Conservation (phyloP, 2,113 vertebrate species). For the Barbus barbus region DNA sequence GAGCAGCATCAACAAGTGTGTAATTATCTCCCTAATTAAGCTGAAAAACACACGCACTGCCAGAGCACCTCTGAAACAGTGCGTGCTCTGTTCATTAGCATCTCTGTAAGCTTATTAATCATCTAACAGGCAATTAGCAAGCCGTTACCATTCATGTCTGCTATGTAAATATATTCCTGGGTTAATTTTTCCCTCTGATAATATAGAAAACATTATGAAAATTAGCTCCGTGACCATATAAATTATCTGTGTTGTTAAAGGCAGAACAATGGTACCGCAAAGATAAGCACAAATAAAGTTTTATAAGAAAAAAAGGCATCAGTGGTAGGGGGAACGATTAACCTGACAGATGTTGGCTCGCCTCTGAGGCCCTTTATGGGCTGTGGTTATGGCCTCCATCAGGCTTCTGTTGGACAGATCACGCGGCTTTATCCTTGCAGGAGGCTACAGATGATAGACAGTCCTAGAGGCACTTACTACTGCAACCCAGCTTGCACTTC, state of each 20-base stretch:
- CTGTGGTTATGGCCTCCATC: conserved; percentile 67
- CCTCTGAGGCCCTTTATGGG: conserved; percentile 73
- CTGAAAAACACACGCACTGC: conserved; percentile 89
- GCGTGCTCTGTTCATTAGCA: conserved; percentile 96
- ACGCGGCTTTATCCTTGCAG: conserved; percentile 41
- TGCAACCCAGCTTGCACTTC: conserved; percentile 15
- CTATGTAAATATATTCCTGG: conserved; percentile 94
- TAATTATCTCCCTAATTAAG: conserved; percentile 98
- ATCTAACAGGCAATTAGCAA: conserved; percentile 98
- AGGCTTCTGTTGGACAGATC: conserved; percentile 69
- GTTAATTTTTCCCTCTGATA: conserved; percentile 95
- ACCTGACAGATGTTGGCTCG: conserved; percentile 73
- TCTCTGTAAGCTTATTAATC: conserved; percentile 99
- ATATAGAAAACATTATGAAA: conserved; percentile 99
- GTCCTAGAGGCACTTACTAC: background rate
- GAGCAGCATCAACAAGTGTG: conserved; percentile 97
- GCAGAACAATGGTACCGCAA: conserved; percentile 62
- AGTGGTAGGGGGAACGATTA: conserved; percentile 67
- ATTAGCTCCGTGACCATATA: conserved; percentile 98
- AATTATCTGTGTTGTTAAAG: conserved; percentile 97
- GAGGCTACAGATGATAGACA: conserved; percentile 16
- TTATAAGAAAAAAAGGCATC: conserved; percentile 58
- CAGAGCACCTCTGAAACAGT: conserved; percentile 97
- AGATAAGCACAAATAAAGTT: conserved; percentile 46
- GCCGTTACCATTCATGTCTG: conserved; percentile 90